A percentile compares a stretch with the other conserved stretches of the same genome.
These are phyloP conservation scores for Drosophila emarginata DNA, from an alignment of 2,888 invertebrate species.

Conservation along the genomic window DNA sequence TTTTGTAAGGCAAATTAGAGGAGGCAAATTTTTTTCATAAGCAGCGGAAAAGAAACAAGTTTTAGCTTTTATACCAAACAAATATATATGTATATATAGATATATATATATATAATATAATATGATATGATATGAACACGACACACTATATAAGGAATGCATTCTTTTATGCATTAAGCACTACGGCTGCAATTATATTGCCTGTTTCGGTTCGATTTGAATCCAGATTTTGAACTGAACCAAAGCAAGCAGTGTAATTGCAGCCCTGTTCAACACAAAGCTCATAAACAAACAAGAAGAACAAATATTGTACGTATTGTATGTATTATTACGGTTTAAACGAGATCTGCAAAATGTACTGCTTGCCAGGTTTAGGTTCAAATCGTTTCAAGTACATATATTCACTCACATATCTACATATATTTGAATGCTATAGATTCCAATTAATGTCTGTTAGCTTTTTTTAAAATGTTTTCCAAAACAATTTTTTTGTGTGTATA, in stretches of 20 bases:
- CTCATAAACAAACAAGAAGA: slow-evolving; percentile 52
- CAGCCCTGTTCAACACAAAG: slow-evolving; percentile 47
- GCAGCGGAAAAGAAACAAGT: slow-evolving; percentile 57
- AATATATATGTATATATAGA: slow-evolving; percentile 34
- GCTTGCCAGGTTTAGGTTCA: not conserved
- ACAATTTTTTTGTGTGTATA: no score
- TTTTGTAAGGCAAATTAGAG: slow-evolving; percentile 49
- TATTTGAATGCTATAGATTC: no score
- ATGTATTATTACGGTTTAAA: slow-evolving; percentile 59
- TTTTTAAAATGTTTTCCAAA: no score
- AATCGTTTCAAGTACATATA: no score
- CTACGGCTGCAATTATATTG: not conserved
- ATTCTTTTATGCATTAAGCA: slow-evolving; percentile 50
- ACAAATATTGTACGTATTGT: slow-evolving; percentile 60
- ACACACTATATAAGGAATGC: slow-evolving; percentile 76
- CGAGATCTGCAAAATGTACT: not conserved
- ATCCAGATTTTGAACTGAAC: not conserved
- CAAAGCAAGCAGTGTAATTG: not conserved
- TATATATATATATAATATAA: slow-evolving; percentile 8
- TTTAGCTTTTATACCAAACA: slow-evolving; percentile 68
- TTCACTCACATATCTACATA: no score
- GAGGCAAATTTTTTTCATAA: slow-evolving; percentile 54
- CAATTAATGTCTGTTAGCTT: no score
- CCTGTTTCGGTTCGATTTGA: not conserved
- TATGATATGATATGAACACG: slow-evolving; percentile 51